Base-by-base conservation (phyloP, 2,888 invertebrate species). In the Eristalis arbustorum region DNA sequence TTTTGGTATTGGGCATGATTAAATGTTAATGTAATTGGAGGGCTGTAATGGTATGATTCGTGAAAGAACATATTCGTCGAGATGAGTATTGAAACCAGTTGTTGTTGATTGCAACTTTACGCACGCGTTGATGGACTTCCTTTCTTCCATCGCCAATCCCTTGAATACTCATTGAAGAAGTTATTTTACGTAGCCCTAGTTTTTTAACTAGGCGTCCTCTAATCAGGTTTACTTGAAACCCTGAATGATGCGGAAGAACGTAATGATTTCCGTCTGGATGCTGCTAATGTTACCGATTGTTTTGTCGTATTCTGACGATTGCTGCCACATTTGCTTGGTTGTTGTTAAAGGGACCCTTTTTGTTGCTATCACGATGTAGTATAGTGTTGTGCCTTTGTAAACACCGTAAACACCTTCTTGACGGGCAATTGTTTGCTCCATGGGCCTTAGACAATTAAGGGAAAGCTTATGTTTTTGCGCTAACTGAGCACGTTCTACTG, bases 401-500 rank as follows among this genome's bases (percentile, higher is more conserved):
- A 22, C 69, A 78, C 40, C 49, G 62, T 23, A 18, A 59, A 13
- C 78, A 78, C 14, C 31, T 57, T 57, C 64, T 61, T 25, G 64
- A 78, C 10, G 22, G 28, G 34, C 64, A 84, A 40, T 63, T 61
- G 22, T 62, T 73, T 2, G 57, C 40, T 10, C 37, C 59, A 2
- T 4, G n/a, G 4, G 4, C 1, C 25, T 23, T 23, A 69, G 13
- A 13, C 8, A 14, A 8, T 59, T 59, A 5, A 25, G 25, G 8
- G 14, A 59, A 14, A 14, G 6, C 31, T 34, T 37, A 13, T 64
- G n/a, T 22, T 6, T 13, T 34, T 22, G 4, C 2, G 10, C 31
- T n/a, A 34, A 28, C 11, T 57, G 64, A 5, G 23, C 22, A 59
- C 59, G 49, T 23, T 66, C n/a, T 28, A 28, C 28, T 28, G 28